Conservation (phyloP, 2,888 invertebrate species). For the Megalurothrips usitatus region DNA sequence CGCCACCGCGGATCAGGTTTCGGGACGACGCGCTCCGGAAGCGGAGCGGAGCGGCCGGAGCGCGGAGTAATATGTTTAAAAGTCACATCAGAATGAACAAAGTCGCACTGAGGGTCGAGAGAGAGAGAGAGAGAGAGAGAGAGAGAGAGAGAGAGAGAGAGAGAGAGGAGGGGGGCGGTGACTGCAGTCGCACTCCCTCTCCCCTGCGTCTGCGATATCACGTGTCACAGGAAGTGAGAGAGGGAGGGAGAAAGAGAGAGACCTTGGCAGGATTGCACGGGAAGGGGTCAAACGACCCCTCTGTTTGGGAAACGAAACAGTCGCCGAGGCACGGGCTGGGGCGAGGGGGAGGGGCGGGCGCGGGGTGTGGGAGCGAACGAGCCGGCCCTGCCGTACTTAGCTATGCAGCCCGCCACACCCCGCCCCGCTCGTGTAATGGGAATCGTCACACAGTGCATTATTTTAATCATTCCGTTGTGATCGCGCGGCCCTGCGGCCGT, state of each 20-base stretch:
- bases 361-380: neutral
- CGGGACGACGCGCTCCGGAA: neutral
- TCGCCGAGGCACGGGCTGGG: neutral
- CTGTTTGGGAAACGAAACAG: too few relatives aligned
- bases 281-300: neutral
- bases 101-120: neutral
- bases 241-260: neutral
- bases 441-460: constrained; percentile 17
- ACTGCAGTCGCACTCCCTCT: neutral
- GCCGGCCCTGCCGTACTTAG: neutral
- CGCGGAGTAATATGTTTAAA: neutral
- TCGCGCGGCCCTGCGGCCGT: neutral
- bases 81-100: neutral
- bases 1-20: neutral
- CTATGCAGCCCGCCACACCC: neutral
- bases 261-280: neutral
- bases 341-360: neutral
- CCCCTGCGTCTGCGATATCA: neutral
- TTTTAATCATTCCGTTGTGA: neutral
- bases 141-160: neutral
- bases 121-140: neutral
- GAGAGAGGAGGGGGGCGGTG: too few relatives aligned
- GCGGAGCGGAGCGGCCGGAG: neutral
- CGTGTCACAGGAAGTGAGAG: neutral
- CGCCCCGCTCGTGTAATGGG: neutral